phyloP scores from a whole-genome alignment of 2,113 vertebrate genomes.

The Excalfactoria chinensis region DNA sequence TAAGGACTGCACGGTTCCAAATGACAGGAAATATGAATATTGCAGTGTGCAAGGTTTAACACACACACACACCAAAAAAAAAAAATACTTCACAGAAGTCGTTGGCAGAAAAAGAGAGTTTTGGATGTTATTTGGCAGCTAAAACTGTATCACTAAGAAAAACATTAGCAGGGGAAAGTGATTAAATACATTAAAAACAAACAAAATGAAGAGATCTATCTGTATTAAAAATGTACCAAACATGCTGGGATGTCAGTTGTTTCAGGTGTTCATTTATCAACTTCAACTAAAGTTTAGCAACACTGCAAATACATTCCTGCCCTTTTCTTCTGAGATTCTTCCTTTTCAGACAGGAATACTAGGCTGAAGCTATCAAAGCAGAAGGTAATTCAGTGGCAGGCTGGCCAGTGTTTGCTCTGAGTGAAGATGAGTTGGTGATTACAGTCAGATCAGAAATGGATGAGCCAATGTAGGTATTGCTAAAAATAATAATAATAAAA shows the following conservation, averaged over 20 bases:
- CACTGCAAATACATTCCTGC: neutral
- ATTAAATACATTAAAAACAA: neutral
- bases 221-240: neutral
- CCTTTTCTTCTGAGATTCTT: neutral
- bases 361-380: neutral
- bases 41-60: neutral
- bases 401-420: neutral
- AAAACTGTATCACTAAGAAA: neutral
- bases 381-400: neutral
- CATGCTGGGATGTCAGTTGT: neutral
- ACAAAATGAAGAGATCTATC: neutral
- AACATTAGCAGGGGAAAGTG: neutral
- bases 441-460: neutral
- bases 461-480: neutral
- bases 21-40: slow-evolving; percentile 18
- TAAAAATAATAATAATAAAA: too few relatives aligned
- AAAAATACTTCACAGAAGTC: neutral
- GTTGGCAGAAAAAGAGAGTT: neutral
- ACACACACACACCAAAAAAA: too few relatives aligned
- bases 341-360: neutral
- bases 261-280: neutral
- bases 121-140: neutral
- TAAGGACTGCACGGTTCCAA: neutral
- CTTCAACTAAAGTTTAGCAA: neutral
- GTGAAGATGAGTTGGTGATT: neutral